Base-by-base conservation (phyloP, 2,888 invertebrate species). In the Ectemnius cavifrons region DNA sequence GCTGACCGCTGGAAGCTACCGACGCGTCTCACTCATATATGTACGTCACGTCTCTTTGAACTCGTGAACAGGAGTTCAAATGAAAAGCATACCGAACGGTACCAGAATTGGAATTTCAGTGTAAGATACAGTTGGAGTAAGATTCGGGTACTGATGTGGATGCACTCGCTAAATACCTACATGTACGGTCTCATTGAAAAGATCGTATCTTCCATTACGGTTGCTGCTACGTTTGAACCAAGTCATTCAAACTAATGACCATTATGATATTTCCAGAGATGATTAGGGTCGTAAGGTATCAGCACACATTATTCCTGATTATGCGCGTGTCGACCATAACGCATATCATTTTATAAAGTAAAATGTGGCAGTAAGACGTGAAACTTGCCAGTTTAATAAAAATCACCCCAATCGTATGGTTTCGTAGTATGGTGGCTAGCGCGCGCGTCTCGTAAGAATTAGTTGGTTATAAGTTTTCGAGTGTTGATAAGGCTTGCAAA, bases 271-370 rank as follows among this genome's bases (percentile, higher is more conserved):
- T 57, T 65, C 71, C 71, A 69, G 45, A 67, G 57, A 73, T 67
- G 62, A 75, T 77, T 64, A 63, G 69, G 69, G 59, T 75, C 60
- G 63, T 77, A 80, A 80, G 76, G 73, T 77, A 77, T 75, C 81
- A 64, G 81, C 73, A 83, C 75, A 77, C 63, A 47, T 76, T 79
- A 77, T 77, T 70, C 59, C 82, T 77, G 77, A 77, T 77, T 72
- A 70, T 58, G 70, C 64, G 68, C 72, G 65, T 66, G 63, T 62
- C 20, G 56, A 46, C 58, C 56, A 67, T 62, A 64, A 77, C 82
- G 74, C 62, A 60, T 52, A 70, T 61, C 59, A 73, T 76, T 84
- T 79, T 83, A 79, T 72, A 71, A 63, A 61, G 79, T 74, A 78
- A 77, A 81, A 84, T 79, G 64, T 61, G 56, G 57, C 52, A 57